phyloP scores from a whole-genome alignment of 2,888 invertebrate species.

The Drosophila nigricruria region DNA sequence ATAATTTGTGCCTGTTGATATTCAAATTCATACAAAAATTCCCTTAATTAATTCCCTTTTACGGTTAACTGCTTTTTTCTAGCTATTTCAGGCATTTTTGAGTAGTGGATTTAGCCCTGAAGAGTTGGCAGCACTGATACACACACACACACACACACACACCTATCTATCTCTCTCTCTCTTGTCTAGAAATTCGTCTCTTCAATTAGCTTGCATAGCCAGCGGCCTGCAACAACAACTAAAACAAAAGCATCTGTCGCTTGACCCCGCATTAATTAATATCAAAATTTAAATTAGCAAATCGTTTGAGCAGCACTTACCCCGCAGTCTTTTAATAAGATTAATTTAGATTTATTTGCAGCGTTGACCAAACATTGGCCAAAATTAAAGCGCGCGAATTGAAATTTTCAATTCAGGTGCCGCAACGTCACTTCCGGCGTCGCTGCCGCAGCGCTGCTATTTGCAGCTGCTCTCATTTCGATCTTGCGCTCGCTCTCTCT shows the following conservation, averaged over 20 bases:
- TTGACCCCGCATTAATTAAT: constrained; percentile 45
- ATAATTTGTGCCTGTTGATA: no score
- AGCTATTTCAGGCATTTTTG: no score
- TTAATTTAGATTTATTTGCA: constrained; percentile 26
- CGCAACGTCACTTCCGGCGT: constrained; percentile 62
- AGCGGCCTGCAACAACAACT: constrained; percentile 27
- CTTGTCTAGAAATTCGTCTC: constrained; percentile 32
- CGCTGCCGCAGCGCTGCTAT: constrained; percentile 15
- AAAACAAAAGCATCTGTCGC: constrained; percentile 5
- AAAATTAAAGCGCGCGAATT: constrained; percentile 6
- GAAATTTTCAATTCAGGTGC: constrained; percentile 17
- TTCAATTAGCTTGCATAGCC: constrained; percentile 65
- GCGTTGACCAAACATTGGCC: constrained; percentile 2
- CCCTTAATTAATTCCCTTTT: no score
- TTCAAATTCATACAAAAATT: no score
- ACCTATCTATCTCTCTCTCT: not conserved
- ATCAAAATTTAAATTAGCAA: constrained; percentile 33
- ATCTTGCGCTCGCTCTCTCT: constrained; percentile 1
- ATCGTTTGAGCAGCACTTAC: constrained; percentile 16
- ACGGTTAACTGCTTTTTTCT: no score
- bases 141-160: not conserved
- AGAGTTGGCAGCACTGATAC: no score
- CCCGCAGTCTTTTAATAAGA: not conserved
- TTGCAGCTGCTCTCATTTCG: constrained; percentile 4
- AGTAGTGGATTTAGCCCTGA: no score